These are phyloP conservation scores for Tarsius wallacei DNA, from an alignment of 2,797 vertebrate genomes.

Conservation along the genomic window DNA sequence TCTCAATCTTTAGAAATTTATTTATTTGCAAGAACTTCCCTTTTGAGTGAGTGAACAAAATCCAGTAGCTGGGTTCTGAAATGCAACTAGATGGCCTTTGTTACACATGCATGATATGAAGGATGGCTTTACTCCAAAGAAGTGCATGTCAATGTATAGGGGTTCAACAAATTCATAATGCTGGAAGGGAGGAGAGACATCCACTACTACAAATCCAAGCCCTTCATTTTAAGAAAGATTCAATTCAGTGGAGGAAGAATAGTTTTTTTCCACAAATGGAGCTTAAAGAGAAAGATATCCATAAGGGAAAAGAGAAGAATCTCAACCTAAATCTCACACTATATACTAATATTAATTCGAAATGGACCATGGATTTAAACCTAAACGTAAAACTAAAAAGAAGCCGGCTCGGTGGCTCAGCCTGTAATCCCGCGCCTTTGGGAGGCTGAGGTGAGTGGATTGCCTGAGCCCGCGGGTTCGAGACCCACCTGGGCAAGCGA, in stretches of 20 bases:
- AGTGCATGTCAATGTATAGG: neutral
- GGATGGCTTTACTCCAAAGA: neutral
- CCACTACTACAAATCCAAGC: neutral
- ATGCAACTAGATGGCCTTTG: constrained; percentile 2
- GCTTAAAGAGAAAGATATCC: neutral
- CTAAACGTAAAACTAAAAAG: constrained; percentile 46
- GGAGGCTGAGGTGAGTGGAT: no score
- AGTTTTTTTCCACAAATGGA: constrained; percentile 54
- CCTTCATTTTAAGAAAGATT: constrained; percentile 57
- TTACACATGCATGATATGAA: neutral
- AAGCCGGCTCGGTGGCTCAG: neutral
- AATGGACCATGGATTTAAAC: constrained; percentile 61
- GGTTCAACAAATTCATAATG: neutral
- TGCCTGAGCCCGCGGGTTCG: no score
- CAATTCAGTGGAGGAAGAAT: neutral
- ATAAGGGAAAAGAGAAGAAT: neutral
- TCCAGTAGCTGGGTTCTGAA: constrained; percentile 57
- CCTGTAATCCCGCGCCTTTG: no score
- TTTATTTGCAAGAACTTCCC: neutral
- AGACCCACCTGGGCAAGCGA: no score
- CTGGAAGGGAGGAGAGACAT: neutral
- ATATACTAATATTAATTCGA: constrained; percentile 33
- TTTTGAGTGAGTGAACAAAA: neutral
- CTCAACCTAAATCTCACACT: neutral
- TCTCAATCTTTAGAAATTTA: neutral